Percentiles rank a stretch among this genome's conserved stretches.
These are phyloP conservation scores for Amiota mariae DNA, from an alignment of 2,888 invertebrate species.

Conservation along the genomic window DNA sequence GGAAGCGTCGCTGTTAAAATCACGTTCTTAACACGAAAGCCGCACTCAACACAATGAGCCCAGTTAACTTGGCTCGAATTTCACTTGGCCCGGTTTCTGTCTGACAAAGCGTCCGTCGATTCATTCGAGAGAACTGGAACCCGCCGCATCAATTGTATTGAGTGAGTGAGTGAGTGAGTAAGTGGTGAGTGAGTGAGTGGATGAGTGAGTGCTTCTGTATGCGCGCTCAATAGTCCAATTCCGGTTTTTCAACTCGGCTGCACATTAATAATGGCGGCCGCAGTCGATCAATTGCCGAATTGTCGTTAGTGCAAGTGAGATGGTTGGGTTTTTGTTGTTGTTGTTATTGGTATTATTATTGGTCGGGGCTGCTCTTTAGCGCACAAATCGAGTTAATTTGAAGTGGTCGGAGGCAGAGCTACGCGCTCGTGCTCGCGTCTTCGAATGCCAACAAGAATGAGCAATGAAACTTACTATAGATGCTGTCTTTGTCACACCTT, in stretches of 20 bases:
- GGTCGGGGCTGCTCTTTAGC: background rate
- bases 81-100: constrained; percentile 55
- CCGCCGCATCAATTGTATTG: too few species aligned
- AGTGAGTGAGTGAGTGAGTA: too few species aligned
- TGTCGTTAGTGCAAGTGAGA: constrained; percentile 46
- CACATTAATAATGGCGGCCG: constrained; percentile 68
- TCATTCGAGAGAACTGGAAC: too few species aligned
- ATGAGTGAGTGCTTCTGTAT: constrained; percentile 57
- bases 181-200: constrained; percentile 9
- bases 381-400: constrained; percentile 16
- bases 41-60: constrained; percentile 70
- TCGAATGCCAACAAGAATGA: constrained; percentile 57
- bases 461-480: background rate
- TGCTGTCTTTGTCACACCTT: background rate
- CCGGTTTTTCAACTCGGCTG: constrained; percentile 59
- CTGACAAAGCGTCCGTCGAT: constrained; percentile 2
- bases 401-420: constrained; percentile 53
- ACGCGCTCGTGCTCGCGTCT: constrained; percentile 67
- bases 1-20: constrained; percentile 2
- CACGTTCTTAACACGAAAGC: constrained; percentile 72
- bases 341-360: constrained; percentile 13
- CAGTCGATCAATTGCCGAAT: constrained; percentile 31
- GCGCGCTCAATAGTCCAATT: constrained; percentile 46
- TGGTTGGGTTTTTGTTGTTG: constrained; percentile 9
- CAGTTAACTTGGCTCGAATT: constrained; percentile 65